Evolutionary conservation across 1,140 invertebrate genomes (phyloP).

Genomic region (Tetragnatha versicolor): DNA sequence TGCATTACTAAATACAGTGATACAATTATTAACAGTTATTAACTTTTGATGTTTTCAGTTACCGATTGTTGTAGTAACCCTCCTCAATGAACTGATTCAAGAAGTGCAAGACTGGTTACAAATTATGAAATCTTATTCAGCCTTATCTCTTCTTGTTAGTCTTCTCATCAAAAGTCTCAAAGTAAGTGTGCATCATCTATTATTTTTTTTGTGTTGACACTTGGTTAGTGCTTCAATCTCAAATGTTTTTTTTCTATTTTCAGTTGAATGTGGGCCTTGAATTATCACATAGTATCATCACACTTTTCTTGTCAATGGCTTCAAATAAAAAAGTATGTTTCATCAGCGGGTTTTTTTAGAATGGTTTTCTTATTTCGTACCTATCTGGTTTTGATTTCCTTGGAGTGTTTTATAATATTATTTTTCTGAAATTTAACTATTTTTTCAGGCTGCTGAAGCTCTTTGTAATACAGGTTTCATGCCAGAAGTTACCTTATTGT

Average conservation of each 20-base stretch:
- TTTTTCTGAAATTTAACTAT: not conserved
- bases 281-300: conserved; percentile 44
- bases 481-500: conserved; percentile 56
- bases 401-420: not conserved
- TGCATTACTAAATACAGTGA: too few relatives aligned
- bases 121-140: conserved; percentile 31
- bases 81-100: conserved; percentile 45
- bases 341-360: too few relatives aligned
- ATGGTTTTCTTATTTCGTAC: not conserved
- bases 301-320: conserved; percentile 45
- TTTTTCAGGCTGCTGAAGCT: conserved; percentile 57
- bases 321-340: conserved; percentile 46
- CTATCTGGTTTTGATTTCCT: not conserved
- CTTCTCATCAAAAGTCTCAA: conserved; percentile 42
- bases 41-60: conserved; percentile 7
- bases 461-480: conserved; percentile 54
- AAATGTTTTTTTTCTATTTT: conserved; percentile 10
- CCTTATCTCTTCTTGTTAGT: conserved; percentile 34
- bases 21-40: too few relatives aligned
- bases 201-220: not conserved
- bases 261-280: conserved; percentile 41
- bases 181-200: conserved; percentile 3
- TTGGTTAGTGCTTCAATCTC: not conserved
- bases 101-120: conserved; percentile 28
- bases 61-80: conserved; percentile 33